Conservation (phyloP, 2,888 invertebrate species). For the Mylabris sibirica region DNA sequence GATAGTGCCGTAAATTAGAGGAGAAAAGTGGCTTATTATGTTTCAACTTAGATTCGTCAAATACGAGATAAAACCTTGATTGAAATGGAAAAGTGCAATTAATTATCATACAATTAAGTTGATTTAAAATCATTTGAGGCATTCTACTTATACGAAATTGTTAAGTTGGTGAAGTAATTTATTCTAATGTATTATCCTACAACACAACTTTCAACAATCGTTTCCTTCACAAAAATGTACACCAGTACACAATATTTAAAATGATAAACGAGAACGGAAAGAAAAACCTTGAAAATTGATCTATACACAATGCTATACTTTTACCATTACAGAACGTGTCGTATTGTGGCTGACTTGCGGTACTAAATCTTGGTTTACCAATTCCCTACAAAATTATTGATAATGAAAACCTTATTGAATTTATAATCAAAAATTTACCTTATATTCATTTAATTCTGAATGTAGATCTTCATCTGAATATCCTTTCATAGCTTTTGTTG, state of each 20-base stretch:
- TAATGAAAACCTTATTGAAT: conserved; percentile 10
- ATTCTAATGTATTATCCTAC: background rate
- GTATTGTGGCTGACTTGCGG: conserved; percentile 73
- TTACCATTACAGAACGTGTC: conserved; percentile 84
- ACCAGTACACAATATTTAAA: conserved; percentile 91
- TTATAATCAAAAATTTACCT: conserved; percentile 62
- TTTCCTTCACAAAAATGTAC: conserved; percentile 71
- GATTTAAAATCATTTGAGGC: too few species aligned
- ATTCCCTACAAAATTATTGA: conserved; percentile 59
- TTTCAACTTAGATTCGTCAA: too few species aligned
- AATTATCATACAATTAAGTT: too few species aligned
- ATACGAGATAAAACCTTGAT: too few species aligned
- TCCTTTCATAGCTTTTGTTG: conserved; percentile 89
- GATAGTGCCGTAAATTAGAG: too few species aligned
- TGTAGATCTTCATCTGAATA: conserved; percentile 85
- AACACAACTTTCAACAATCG: background rate
- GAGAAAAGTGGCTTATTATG: too few species aligned
- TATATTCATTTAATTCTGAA: conserved; percentile 77
- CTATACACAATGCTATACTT: conserved; percentile 83
- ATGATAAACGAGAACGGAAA: conserved; percentile 91
- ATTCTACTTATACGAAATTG: too few species aligned
- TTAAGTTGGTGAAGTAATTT: background rate
- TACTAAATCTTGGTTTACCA: conserved; percentile 69
- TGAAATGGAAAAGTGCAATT: too few species aligned
- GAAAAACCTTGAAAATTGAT: conserved; percentile 86